Evolutionary conservation across 2,888 invertebrate genomes (phyloP).

Genomic region (Tiliacea citrago): DNA sequence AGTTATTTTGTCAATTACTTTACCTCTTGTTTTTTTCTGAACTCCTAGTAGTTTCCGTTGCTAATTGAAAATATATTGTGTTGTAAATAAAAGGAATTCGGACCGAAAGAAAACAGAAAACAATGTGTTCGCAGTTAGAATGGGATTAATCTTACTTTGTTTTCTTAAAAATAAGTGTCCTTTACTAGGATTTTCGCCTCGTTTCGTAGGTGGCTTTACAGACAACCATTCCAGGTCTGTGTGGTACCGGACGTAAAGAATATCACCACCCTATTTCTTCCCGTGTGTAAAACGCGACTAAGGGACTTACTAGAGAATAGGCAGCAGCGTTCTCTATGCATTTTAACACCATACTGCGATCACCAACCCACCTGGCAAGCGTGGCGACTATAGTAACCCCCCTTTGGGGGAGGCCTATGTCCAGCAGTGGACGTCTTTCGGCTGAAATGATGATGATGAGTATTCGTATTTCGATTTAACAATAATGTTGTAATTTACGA

Average conservation of each 20-base stretch:
- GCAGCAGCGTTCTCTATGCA: no score
- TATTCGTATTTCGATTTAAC: background rate
- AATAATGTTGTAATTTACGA: background rate
- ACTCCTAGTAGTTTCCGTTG: conserved; percentile 31
- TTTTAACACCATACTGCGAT: no score
- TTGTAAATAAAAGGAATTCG: conserved; percentile 20
- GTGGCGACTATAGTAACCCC: no score
- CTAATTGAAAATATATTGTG: conserved; percentile 44
- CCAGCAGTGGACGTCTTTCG: no score
- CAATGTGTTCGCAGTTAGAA: conserved; percentile 5
- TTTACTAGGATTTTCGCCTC: background rate
- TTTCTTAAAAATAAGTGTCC: conserved; percentile 3
- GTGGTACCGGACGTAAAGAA: no score
- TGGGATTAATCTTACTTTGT: conserved; percentile 1
- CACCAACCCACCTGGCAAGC: no score
- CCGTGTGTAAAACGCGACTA: no score
- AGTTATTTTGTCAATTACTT: conserved; percentile 55
- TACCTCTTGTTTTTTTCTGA: conserved; percentile 46
- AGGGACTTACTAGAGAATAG: no score
- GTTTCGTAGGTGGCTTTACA: background rate
- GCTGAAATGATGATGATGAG: no score
- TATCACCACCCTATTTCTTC: no score
- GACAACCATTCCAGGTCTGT: background rate
- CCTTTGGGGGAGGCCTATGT: no score
- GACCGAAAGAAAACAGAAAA: conserved; percentile 15